A percentile compares a stretch with the other conserved stretches of the same genome.
phyloP scores from a whole-genome alignment of 2,888 invertebrate species.

The Leucozona laternaria region DNA sequence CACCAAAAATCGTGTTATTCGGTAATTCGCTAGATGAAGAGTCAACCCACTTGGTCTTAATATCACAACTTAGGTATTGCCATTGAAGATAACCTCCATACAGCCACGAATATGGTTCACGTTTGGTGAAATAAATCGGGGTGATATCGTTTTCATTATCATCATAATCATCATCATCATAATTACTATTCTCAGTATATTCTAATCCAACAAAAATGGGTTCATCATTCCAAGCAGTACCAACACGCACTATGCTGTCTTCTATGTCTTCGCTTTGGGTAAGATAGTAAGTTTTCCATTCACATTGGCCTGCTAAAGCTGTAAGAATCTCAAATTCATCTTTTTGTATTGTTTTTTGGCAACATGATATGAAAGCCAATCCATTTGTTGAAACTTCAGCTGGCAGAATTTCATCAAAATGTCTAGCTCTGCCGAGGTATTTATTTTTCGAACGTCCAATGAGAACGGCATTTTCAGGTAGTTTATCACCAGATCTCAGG shows the following conservation, averaged over 20 bases:
- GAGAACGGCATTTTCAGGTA: background rate
- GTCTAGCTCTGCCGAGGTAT: conserved; percentile 6
- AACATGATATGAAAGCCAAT: background rate
- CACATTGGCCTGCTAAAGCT: background rate
- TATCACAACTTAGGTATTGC: background rate
- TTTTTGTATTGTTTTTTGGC: background rate
- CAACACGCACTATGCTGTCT: background rate
- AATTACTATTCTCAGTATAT: no score
- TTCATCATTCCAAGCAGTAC: background rate
- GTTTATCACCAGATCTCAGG: background rate
- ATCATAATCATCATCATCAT: no score
- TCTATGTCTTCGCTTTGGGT: background rate
- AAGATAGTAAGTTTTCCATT: background rate
- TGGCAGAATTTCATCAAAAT: conserved; percentile 14
- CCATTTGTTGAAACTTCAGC: background rate
- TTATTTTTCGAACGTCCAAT: background rate
- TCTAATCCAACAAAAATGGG: background rate
- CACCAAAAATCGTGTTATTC: background rate
- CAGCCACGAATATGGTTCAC: background rate
- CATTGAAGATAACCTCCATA: background rate
- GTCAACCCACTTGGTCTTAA: background rate
- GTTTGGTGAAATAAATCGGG: background rate
- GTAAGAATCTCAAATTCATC: background rate
- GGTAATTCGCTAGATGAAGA: background rate
- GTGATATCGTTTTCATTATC: no score